Evolutionary conservation across 2,797 vertebrate species (phyloP), one percentile per base, ranked within the genome.

Genomic region (Esox masquinongy): DNA sequence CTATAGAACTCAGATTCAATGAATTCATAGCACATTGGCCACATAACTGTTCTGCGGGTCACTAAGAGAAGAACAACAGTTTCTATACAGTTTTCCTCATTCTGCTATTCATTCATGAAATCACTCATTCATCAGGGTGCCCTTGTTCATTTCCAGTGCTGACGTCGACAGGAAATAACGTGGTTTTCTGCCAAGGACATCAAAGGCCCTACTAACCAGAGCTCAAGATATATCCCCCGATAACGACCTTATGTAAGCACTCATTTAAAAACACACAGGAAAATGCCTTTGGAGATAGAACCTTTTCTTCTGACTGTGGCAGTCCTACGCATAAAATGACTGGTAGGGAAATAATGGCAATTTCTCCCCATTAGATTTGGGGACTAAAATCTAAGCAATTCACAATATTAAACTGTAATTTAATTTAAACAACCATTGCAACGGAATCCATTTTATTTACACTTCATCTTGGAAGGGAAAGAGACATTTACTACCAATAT

Each of bases 111-210:
- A 90, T 90, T 89, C 82, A 86, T 83, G 75, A 88, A 88, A 84
- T 78, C 73, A 2, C 70, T 88, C 84, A 81, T 85, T 85, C 86
- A 83, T 83, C 84, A 47, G 47, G 34, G 70, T 53, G 77, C 80
- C 68, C 79, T 82, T 76, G 79, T 77, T 83, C 84, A 74, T 78
- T 89, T 88, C 88, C 85, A 89, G 74, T 49, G 72, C 82, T 84
- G 82, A 89, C 81, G 72, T 81, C 83, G 83, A 89, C 82, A 89
- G 92, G 87, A 93, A 91, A 88, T 84, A 86, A 85, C 82, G 84
- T 72, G 71, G 83, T 89, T 90, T 91, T 87, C 88, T 91, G 89
- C 85, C 81, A 12, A 80, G 73, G 76, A 84, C 84, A 83, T 83
- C 81, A 86, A 78, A 86, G 78, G 74, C 86, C 74, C 79, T 73